Percentiles rank a stretch among this genome's conserved stretches.
phyloP scores from a whole-genome alignment of 2,797 vertebrate species.

The Huso huso region DNA sequence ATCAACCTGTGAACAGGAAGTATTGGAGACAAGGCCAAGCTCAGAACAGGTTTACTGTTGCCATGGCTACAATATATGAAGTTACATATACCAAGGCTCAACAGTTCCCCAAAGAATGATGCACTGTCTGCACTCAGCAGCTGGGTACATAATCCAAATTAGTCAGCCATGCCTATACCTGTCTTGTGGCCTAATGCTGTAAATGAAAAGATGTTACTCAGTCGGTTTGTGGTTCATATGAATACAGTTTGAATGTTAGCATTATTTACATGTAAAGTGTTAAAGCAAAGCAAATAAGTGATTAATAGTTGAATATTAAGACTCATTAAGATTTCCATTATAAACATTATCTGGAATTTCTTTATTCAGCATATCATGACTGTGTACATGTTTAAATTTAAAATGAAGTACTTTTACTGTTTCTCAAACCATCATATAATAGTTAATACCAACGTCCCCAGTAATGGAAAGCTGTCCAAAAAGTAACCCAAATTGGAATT shows the following conservation, averaged over 20 bases:
- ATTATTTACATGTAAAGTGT: constrained; percentile 7
- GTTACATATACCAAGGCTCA: constrained; percentile 54
- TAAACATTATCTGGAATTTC: no score
- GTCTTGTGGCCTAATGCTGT: constrained; percentile 57
- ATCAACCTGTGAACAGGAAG: no score
- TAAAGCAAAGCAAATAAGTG: no score
- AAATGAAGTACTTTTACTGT: no score
- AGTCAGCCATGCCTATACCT: constrained; percentile 61
- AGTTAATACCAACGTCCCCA: no score
- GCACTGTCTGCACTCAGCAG: constrained; percentile 68
- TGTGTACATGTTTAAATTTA: no score
- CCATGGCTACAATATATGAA: constrained; percentile 45
- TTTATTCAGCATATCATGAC: no score
- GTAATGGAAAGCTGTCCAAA: no score
- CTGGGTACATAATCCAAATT: constrained; percentile 68
- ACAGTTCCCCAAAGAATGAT: constrained; percentile 65
- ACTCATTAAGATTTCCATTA: no score
- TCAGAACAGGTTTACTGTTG: constrained; percentile 51
- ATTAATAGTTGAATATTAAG: no score
- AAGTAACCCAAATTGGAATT: no score
- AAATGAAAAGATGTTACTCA: constrained; percentile 51
- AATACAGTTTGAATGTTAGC: constrained; percentile 24
- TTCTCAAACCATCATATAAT: no score
- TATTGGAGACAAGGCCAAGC: constrained; percentile 16
- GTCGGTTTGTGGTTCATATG: constrained; percentile 34